Conservation (phyloP, 2,113 vertebrate genomes). For the Pantherophis guttatus region DNA sequence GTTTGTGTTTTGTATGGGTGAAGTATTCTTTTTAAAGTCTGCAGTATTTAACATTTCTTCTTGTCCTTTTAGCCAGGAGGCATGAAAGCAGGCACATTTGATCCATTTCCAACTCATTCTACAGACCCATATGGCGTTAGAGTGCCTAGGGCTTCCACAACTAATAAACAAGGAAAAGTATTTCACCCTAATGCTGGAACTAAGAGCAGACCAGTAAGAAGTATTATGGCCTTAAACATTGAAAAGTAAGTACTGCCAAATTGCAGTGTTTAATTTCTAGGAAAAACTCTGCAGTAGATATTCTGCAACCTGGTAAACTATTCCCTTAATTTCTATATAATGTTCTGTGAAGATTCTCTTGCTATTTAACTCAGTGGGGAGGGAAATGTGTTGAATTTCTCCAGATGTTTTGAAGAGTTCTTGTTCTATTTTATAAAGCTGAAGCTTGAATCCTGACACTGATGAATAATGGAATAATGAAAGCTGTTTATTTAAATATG, state of each 20-base stretch:
- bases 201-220: conserved; percentile 77
- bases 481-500: not conserved
- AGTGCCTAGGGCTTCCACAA: conserved; percentile 18
- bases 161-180: conserved; percentile 54
- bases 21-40: not conserved
- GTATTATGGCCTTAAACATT: conserved; percentile 76
- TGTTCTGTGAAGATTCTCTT: not conserved
- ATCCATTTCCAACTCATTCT: conserved; percentile 74
- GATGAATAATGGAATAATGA: not conserved
- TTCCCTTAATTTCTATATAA: not conserved
- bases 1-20: not conserved
- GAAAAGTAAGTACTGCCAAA: conserved; percentile 68
- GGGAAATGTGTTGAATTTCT: not conserved
- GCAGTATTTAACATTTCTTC: conserved; percentile 17
- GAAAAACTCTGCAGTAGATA: not conserved
- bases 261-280: not conserved
- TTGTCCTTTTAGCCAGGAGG: conserved; percentile 69
- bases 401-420: not conserved
- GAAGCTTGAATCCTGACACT: not conserved
- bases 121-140: conserved; percentile 63
- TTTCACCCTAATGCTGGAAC: conserved; percentile 74
- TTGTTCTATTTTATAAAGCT: not conserved
- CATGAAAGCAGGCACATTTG: conserved; percentile 86
- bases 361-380: not conserved
- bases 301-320: not conserved